phyloP scores from a whole-genome alignment of 1,140 invertebrate species.

The Helicoverpa armigera region DNA sequence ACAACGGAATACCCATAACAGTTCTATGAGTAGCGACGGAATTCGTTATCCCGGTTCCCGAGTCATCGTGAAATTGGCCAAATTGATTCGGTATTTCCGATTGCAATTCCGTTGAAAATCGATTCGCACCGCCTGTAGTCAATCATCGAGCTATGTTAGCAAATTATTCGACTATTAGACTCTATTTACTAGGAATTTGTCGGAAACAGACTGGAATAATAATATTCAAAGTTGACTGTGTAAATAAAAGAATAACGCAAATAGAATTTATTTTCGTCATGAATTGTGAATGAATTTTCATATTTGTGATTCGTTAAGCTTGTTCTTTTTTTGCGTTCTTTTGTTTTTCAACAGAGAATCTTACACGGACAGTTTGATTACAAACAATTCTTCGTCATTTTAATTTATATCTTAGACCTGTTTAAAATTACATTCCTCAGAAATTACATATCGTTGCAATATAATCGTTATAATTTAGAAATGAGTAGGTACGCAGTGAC shows the following conservation, averaged over 20 bases:
- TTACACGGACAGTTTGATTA: no score
- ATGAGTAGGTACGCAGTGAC: no score
- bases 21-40: conserved; percentile 53
- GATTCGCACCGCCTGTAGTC: conserved; percentile 60
- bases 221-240: not conserved
- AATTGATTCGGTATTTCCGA: conserved; percentile 81
- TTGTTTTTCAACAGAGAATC: conserved; percentile 1
- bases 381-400: no score
- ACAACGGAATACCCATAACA: conserved; percentile 10
- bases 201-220: conserved; percentile 6
- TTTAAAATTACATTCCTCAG: no score
- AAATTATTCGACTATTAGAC: conserved; percentile 53
- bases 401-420: no score
- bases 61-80: conserved; percentile 74
- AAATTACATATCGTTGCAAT: no score
- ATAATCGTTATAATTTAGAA: no score
- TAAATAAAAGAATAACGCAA: not conserved
- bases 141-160: conserved; percentile 26
- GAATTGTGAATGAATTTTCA: not conserved
- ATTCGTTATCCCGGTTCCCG: conserved; percentile 68
- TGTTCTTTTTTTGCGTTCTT: not conserved
- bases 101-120: conserved; percentile 77
- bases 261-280: not conserved
- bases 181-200: conserved; percentile 26
- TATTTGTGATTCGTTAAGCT: conserved; percentile 7